Conservation (phyloP, 1,140 invertebrate species). For the Tenebrio molitor region DNA sequence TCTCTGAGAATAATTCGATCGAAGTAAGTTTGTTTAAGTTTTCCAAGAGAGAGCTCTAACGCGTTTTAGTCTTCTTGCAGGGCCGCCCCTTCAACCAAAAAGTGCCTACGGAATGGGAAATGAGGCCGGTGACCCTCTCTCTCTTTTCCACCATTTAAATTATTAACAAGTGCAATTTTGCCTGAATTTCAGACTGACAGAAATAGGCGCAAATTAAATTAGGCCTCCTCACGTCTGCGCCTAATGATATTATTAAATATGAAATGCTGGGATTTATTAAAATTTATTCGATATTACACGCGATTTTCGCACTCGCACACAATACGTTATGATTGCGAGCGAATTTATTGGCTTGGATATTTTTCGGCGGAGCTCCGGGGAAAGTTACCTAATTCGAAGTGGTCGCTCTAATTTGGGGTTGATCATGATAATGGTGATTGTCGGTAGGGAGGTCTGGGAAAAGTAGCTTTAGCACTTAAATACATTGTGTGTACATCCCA, state of each 20-base stretch:
- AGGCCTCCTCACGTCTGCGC: background rate
- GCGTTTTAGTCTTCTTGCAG: too few relatives aligned
- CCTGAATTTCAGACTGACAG: conserved; percentile 2
- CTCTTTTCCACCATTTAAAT: conserved; percentile 1
- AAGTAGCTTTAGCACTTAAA: conserved; percentile 33
- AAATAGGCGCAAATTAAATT: conserved; percentile 6
- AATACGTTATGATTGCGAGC: too few relatives aligned
- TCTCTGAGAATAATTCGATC: too few relatives aligned
- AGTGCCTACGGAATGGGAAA: background rate
- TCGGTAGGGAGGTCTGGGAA: conserved; percentile 8
- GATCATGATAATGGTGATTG: conserved; percentile 34
- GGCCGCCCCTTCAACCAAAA: too few relatives aligned
- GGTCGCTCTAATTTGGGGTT: conserved; percentile 4
- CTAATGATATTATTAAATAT: background rate
- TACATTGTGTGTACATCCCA: conserved; percentile 24
- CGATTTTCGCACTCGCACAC: too few relatives aligned
- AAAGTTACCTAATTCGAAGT: conserved; percentile 3
- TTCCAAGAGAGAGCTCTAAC: too few relatives aligned
- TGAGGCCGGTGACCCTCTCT: background rate
- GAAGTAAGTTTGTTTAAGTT: too few relatives aligned
- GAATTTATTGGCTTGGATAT: background rate
- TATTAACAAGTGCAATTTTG: conserved; percentile 14
- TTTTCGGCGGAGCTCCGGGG: background rate
- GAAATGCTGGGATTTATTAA: background rate
- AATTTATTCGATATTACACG: conserved; percentile 21